Evolutionary conservation across 64 coral and sea anemone species (phyloP), one percentile per base, ranked within the genome.

Genomic region (Trachythela sp.): DNA sequence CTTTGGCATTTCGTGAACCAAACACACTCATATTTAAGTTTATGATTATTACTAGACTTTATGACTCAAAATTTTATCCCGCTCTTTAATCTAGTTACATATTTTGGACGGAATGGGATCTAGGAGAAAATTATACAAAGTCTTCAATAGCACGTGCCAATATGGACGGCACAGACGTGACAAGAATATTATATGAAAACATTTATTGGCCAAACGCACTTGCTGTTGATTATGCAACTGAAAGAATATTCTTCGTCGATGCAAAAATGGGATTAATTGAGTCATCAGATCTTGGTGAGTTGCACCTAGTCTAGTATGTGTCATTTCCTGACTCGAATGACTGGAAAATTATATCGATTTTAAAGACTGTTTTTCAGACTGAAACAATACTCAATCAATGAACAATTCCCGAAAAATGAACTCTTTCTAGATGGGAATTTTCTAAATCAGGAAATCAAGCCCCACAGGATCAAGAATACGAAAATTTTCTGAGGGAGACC

Each of bases 21-120:
- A n/a, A n/a, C n/a, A n/a, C n/a, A n/a, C n/a, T n/a, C n/a, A n/a
- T n/a, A n/a, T n/a, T n/a, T n/a, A n/a, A n/a, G n/a, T n/a, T n/a
- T n/a, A n/a, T n/a, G n/a, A n/a, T n/a, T n/a, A n/a, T n/a, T n/a
- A n/a, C n/a, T n/a, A n/a, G n/a, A n/a, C n/a, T n/a, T n/a, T n/a
- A n/a, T n/a, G n/a, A n/a, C n/a, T 80, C 30, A 4, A 18, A 80
- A 20, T 35, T 9, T 18, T 80, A 35, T 35, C 9, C 34, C 35
- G 9, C 30, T 39, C 10, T 80, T 36, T 14, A 4, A 37, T 80
- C 30, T 30, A 80, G 75, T 15, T 80, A 80, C 37, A 15, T 80
- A 2, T 80, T 37, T 80, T 80, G 75, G 75, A 36, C 75, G 2
- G 75, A 80, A 80, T 80, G 75, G 75, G 75, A 80, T 39, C 4